These are phyloP conservation scores for Leptonema lineaticorne DNA, from an alignment of 1,140 invertebrate species.

Conservation along the genomic window DNA sequence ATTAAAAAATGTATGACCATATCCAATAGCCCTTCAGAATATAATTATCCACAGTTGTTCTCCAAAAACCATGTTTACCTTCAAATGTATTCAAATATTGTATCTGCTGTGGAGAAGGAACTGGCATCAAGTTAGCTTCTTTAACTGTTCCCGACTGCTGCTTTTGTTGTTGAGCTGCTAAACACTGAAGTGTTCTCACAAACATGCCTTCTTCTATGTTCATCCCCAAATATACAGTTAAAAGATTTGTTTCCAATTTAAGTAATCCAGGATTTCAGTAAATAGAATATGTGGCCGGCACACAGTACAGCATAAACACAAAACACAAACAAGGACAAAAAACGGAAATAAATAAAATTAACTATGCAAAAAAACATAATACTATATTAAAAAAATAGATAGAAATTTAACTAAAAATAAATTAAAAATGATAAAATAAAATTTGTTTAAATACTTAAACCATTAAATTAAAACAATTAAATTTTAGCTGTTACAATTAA, in stretches of 20 bases:
- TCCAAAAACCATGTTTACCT: slow-evolving; percentile 53
- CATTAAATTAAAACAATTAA: too few species aligned
- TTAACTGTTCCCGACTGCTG: slow-evolving; percentile 56
- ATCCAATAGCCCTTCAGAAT: slow-evolving; percentile 10
- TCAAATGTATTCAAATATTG: slow-evolving; percentile 94
- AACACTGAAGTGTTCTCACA: slow-evolving; percentile 74
- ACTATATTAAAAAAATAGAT: too few species aligned
- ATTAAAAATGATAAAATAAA: too few species aligned
- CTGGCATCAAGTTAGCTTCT: slow-evolving; percentile 92
- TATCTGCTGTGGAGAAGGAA: slow-evolving; percentile 94
- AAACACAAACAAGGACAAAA: slow-evolving; percentile 57
- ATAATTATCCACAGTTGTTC: slow-evolving; percentile 4
- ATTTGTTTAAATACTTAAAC: too few species aligned
- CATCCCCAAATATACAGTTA: slow-evolving; percentile 1
- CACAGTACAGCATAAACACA: slow-evolving; percentile 48
- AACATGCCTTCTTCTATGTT: slow-evolving; percentile 71
- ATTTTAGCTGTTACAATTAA: too few species aligned
- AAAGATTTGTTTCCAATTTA: neutral
- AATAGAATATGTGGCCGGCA: slow-evolving; percentile 36
- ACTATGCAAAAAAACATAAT: slow-evolving; percentile 39
- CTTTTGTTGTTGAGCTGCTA: slow-evolving; percentile 74
- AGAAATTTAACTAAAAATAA: too few species aligned
- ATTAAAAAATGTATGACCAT: neutral
- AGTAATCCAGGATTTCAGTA: slow-evolving; percentile 19
- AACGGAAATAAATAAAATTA: slow-evolving; percentile 50